Base-by-base conservation (phyloP, 2,797 vertebrate species). In the Champsocephalus esox region DNA sequence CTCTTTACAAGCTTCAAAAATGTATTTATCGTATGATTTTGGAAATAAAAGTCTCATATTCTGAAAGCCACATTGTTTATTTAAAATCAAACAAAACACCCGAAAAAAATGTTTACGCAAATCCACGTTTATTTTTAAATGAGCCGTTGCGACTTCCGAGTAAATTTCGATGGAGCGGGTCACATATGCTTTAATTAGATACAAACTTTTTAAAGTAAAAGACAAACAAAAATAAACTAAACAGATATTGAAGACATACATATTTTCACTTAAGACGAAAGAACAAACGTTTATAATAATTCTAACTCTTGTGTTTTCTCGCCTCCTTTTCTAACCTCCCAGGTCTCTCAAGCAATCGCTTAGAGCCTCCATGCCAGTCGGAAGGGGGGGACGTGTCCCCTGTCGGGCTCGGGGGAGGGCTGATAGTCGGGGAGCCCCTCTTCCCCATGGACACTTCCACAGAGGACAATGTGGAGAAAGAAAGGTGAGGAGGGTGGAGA, bases 391-490 rank as follows among this genome's bases (percentile, higher is more conserved):
- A 93, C 1, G 17, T 78, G 34, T 87, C 90, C 48, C 86, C 92
- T 32, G 75, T 87, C 0, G 71, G 75, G 2, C 70, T 10, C 10
- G 66, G 55, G 51, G 43, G 71, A 57, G 71, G 83, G 52, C 60
- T 79, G 17, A n/a, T 64, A 7, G 13, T 84, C 3, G 75, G 69
- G 64, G 87, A 95, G 80, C 64, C 91, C 67, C 12, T 71, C 73
- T 50, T 82, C 2, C 58, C 73, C 55, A 66, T 38, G 1, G 95
- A 96, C n/a, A 50, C 50, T 12, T 83, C 88, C 8, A 41, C 68
- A 2, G 96, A 96, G 46, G 96, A 97, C n/a, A 90, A 21, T 32
- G 14, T 76, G 9, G 96, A 96, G 51, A 96, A 92, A 68, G 94
- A 95, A 28, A 96, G 94, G 96, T 96, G 89, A 94, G 93, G n/a